These are phyloP conservation scores for Atopsyche davidsoni DNA, from an alignment of 1,140 invertebrate genomes.

Conservation along the genomic window DNA sequence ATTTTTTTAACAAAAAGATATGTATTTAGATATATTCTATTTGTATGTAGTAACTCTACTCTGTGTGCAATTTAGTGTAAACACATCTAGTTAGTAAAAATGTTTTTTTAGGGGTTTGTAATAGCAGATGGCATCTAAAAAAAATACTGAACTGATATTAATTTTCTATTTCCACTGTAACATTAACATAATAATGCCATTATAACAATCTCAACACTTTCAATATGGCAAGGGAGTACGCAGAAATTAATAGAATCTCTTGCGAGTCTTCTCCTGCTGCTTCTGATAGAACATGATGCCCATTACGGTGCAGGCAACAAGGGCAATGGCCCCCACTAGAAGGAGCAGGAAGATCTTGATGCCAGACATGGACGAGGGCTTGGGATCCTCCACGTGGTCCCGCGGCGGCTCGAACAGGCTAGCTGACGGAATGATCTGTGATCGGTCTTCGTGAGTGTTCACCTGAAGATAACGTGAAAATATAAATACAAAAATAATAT, in stretches of 20 bases:
- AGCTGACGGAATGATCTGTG: conserved; percentile 74
- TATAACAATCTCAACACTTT: too few relatives aligned
- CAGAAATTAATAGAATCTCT: conserved; percentile 75
- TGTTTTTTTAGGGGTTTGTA: too few relatives aligned
- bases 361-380: conserved; percentile 72
- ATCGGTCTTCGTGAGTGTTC: conserved; percentile 61
- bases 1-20: too few relatives aligned
- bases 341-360: conserved; percentile 85
- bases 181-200: too few relatives aligned
- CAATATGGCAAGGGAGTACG: too few relatives aligned
- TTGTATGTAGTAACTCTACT: too few relatives aligned
- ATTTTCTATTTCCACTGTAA: too few relatives aligned
- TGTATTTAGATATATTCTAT: too few relatives aligned
- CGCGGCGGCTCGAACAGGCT: conserved; percentile 75
- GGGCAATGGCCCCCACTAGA: conserved; percentile 67
- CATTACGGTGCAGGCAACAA: conserved; percentile 75
- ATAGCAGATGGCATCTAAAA: too few relatives aligned
- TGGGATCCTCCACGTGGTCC: conserved; percentile 83
- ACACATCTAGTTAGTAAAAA: too few relatives aligned
- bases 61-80: too few relatives aligned
- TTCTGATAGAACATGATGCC: conserved; percentile 90
- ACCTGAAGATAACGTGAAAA: conserved; percentile 44
- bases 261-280: conserved; percentile 80
- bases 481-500: conserved; percentile 8
- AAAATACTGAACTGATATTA: too few relatives aligned